Evolutionary conservation across 2,113 vertebrate species (phyloP).

Genomic region (Hippocampus comes): DNA sequence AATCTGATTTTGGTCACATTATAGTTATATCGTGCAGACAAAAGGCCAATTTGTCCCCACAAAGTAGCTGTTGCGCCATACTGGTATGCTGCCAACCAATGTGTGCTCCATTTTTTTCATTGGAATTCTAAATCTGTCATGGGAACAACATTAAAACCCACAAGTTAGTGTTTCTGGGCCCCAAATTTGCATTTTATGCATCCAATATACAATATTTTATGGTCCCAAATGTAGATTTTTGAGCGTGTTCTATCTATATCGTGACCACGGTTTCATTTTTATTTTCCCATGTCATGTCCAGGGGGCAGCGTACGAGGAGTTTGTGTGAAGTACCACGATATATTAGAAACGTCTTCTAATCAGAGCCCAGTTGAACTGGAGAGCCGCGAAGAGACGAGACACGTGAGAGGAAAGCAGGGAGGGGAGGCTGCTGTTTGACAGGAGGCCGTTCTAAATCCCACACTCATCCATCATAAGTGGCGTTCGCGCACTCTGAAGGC

Average conservation of each 20-base stretch:
- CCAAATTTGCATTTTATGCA: neutral
- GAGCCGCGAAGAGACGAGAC: constrained; percentile 69
- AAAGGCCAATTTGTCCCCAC: no score
- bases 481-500: constrained; percentile 56
- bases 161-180: neutral
- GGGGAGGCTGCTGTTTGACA: constrained; percentile 57
- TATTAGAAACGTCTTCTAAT: constrained; percentile 78
- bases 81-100: no score
- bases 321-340: constrained; percentile 53
- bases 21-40: no score
- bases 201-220: constrained; percentile 35
- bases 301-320: neutral
- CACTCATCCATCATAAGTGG: constrained; percentile 72
- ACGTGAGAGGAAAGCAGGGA: constrained; percentile 66
- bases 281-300: neutral
- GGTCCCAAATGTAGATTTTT: neutral
- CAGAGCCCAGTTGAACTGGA: constrained; percentile 63
- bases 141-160: no score
- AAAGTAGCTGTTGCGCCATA: no score
- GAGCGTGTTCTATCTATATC: no score
- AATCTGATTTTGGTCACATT: no score
- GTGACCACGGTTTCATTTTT: no score
- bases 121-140: no score
- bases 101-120: no score
- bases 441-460: constrained; percentile 69